Conservation (phyloP, 2,888 invertebrate genomes). For the Thereva unica region DNA sequence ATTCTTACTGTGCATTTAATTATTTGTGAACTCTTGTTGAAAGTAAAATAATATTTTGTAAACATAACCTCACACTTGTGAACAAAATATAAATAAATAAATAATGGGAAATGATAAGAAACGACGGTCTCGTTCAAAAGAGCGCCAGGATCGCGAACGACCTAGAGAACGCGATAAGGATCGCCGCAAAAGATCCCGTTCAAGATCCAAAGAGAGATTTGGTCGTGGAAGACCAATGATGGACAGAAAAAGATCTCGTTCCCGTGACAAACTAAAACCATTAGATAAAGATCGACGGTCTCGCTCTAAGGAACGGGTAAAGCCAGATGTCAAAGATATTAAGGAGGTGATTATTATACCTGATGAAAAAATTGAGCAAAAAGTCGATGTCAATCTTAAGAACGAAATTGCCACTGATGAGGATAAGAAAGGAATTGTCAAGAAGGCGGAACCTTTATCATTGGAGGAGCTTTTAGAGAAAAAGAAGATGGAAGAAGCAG, state of each 20-base stretch:
- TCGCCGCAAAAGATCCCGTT: slow-evolving; percentile 47
- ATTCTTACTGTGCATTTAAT: too few species aligned
- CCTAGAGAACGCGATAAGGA: slow-evolving; percentile 48
- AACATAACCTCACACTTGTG: not conserved
- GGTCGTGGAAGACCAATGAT: not conserved
- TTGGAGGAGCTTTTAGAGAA: slow-evolving; percentile 93
- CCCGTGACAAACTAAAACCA: slow-evolving; percentile 16
- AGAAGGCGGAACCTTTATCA: slow-evolving; percentile 81
- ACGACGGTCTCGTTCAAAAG: slow-evolving; percentile 60
- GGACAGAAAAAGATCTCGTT: not conserved
- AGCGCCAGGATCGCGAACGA: slow-evolving; percentile 39
- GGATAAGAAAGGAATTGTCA: slow-evolving; percentile 50
- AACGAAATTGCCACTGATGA: not conserved
- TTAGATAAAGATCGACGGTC: slow-evolving; percentile 49
- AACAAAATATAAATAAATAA: not conserved
- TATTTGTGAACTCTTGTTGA: too few species aligned
- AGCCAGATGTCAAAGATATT: slow-evolving; percentile 46
- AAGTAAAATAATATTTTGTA: too few species aligned
- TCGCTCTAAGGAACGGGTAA: slow-evolving; percentile 48
- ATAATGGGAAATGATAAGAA: slow-evolving; percentile 61
- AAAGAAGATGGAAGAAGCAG: slow-evolving; percentile 95
- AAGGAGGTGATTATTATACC: slow-evolving; percentile 1
- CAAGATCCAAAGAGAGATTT: slow-evolving; percentile 51
- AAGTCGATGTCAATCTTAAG: slow-evolving; percentile 42
- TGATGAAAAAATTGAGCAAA: slow-evolving; percentile 50